Conservation (phyloP, 2,113 vertebrate species). For the Apaloderma vittatum region DNA sequence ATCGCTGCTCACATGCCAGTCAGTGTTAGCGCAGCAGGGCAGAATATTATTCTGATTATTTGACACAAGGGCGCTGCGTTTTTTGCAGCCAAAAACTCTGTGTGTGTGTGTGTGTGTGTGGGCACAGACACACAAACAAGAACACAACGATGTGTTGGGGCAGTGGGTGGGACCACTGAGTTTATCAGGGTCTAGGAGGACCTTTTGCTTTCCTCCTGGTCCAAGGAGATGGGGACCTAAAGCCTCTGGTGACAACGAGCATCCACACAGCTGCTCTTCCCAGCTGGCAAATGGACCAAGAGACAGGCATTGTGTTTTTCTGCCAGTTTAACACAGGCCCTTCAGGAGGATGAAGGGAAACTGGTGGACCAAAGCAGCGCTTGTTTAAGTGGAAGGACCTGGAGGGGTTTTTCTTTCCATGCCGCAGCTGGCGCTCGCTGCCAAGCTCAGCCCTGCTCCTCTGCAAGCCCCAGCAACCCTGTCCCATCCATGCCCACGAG, state of each 20-base stretch:
- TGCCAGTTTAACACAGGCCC: neutral
- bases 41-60: neutral
- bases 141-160: accelerated
- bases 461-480: neutral
- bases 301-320: neutral
- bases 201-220: neutral
- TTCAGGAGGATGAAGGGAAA: neutral
- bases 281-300: neutral
- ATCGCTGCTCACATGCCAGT: neutral
- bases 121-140: neutral
- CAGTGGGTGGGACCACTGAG: accelerated
- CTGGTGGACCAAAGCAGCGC: neutral
- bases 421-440: neutral
- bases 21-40: neutral
- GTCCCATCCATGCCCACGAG: accelerated
- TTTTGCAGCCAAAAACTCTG: neutral
- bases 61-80: neutral
- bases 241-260: neutral
- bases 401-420: neutral
- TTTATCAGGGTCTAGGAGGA: neutral
- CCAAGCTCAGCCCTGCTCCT: neutral
- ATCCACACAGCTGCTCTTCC: neutral
- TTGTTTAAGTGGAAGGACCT: neutral
- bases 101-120: neutral
- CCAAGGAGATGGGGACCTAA: neutral